Base-by-base conservation (phyloP, 2,113 vertebrate species). In the Myrmophylax atrothorax region DNA sequence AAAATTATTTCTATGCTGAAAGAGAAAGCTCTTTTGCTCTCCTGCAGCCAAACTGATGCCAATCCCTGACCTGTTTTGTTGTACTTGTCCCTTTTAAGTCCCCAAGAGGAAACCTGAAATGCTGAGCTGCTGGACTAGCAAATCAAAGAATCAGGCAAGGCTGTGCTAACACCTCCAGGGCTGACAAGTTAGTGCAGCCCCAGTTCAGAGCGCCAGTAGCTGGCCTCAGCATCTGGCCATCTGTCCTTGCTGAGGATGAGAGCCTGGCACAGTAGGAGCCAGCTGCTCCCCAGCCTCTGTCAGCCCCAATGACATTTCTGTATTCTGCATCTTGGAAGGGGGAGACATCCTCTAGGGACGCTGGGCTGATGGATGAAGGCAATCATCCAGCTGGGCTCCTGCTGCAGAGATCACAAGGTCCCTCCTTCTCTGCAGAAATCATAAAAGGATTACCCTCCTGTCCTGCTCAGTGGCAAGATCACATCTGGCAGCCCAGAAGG, bases 301-400 rank as follows among this genome's bases (percentile, higher is more conserved):
- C 47, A 62, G 2, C 33, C 37, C 55, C 1, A 1, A 42, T 18
- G 80, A 81, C 1, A 0, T 14, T 66, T 19, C 64, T 15, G 14
- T 33, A n/a, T 31, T 37, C 40, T 58, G 73, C 1, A 1, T 88
- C 37, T 33, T 47, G 58, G 62, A 64, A 55, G 0, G 7, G 10
- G n/a, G 22, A 8, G 14, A 18, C 42, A 46, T 50, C 55, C 87
- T 58, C 84, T 17, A 38, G 89, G 89, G 83, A 75, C 67, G 33
- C 33, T 20, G 70, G 70, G 35, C 47, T 93, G 76, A 84, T n/a
- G 53, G 64, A 89, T 93, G 56, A 87, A 91, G 60, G 59, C 87
- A 76, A 37, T 73, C 15, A 91, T 55, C n/a, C 87, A 94, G 28
- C 81, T 96, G 89, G 69, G 38, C 38, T 93, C 35, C 35, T 10